Conservation (phyloP, 1,140 invertebrate species). For the Oppia nitens region DNA sequence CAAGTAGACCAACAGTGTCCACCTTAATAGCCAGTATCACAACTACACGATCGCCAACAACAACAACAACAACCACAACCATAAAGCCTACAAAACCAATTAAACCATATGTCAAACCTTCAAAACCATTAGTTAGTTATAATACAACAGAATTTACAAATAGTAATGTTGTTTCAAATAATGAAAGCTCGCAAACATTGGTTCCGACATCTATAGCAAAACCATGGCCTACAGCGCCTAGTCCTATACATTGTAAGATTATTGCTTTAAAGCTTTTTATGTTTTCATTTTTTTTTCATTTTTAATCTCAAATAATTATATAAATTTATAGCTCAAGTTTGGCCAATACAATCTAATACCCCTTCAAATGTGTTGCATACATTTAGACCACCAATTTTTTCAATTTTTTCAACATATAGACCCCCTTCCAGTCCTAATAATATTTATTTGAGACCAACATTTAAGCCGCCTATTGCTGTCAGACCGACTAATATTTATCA, state of each 20-base stretch:
- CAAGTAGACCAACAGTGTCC: too few relatives aligned
- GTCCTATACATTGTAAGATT: neutral
- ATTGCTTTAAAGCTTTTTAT: neutral
- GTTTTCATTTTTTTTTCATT: neutral
- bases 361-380: constrained; percentile 3
- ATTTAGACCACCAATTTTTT: constrained; percentile 13
- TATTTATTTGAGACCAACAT: neutral
- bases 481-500: constrained; percentile 6
- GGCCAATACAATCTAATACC: constrained; percentile 4
- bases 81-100: neutral
- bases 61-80: constrained; percentile 4
- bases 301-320: neutral
- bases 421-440: neutral
- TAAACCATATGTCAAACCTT: neutral
- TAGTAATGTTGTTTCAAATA: neutral
- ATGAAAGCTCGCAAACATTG: neutral
- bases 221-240: constrained; percentile 1
- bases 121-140: neutral
- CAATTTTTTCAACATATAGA: constrained; percentile 10
- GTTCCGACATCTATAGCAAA: neutral
- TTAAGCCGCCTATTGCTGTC: neutral
- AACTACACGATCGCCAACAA: neutral
- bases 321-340: constrained; percentile 1
- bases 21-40: neutral
- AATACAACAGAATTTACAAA: neutral